phyloP scores from a whole-genome alignment of 2,888 invertebrate species.

The Drosophila gaucha region DNA sequence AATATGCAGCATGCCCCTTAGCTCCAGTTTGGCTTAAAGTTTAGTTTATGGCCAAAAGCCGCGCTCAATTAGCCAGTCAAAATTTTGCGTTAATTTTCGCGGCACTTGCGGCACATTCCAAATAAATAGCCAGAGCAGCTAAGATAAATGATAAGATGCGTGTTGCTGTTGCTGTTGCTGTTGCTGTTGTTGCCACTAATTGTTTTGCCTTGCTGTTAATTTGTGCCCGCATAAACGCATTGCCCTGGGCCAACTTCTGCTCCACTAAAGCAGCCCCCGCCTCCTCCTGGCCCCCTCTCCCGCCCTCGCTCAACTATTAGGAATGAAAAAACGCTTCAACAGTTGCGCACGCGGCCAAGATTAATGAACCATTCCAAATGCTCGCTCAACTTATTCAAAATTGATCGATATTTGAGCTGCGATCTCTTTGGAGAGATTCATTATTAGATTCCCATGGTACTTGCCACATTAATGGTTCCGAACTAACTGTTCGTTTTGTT shows the following conservation, averaged over 20 bases:
- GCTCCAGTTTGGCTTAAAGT: constrained; percentile 4
- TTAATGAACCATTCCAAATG: constrained; percentile 55
- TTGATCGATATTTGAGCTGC: constrained; percentile 73
- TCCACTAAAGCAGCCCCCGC: constrained; percentile 57
- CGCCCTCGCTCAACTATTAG: background rate
- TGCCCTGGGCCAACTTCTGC: constrained; percentile 69
- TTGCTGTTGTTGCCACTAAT: constrained; percentile 60
- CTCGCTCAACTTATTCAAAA: constrained; percentile 58
- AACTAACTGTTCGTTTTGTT: constrained; percentile 54
- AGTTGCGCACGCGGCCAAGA: constrained; percentile 79
- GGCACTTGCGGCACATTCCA: constrained; percentile 78
- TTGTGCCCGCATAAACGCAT: constrained; percentile 78
- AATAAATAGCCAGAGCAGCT: constrained; percentile 60
- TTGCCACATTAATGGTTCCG: constrained; percentile 46
- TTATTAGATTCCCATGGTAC: constrained; percentile 74
- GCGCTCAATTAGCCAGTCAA: constrained; percentile 64
- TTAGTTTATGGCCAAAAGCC: constrained; percentile 36
- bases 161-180: constrained; percentile 23
- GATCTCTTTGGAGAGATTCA: constrained; percentile 31
- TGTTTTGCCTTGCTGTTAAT: constrained; percentile 75
- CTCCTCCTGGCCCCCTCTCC: background rate
- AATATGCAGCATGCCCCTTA: constrained; percentile 12
- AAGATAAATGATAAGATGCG: constrained; percentile 73
- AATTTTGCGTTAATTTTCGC: constrained; percentile 75
- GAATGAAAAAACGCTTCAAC: constrained; percentile 61